Conservation (phyloP, 2,113 vertebrate genomes). For the Rhombomys opimus region DNA sequence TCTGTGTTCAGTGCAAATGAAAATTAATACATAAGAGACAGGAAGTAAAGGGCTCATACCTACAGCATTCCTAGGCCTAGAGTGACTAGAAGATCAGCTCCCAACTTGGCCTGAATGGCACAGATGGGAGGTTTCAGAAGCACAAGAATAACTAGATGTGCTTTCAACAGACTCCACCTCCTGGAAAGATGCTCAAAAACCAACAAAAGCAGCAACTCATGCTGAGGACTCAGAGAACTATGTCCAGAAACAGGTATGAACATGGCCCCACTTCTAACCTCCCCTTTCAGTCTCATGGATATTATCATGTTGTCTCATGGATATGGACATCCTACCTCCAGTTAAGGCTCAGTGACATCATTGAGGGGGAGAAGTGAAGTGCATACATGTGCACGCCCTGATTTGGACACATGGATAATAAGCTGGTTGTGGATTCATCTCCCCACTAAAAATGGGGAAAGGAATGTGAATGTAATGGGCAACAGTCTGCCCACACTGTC, state of each 20-base stretch:
- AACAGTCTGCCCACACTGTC: background rate
- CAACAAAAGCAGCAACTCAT: background rate
- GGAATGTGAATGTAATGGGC: background rate
- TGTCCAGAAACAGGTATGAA: background rate
- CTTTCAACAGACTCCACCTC: background rate
- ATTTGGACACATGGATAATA: background rate
- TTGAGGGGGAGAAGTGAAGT: background rate
- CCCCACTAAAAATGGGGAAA: too few species aligned
- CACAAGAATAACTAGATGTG: background rate
- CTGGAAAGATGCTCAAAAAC: background rate
- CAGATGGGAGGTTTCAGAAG: background rate
- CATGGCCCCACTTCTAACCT: background rate
- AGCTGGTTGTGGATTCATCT: background rate
- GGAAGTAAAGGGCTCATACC: background rate
- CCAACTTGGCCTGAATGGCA: too few species aligned
- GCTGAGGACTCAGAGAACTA: background rate
- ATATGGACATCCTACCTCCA: background rate
- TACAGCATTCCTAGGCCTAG: too few species aligned
- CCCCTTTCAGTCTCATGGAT: background rate
- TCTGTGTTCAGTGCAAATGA: background rate
- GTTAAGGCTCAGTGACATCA: background rate
- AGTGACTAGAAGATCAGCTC: background rate
- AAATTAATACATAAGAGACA: background rate
- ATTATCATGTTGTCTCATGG: rapidly evolving
- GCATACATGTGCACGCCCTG: background rate